Evolutionary conservation across 2,113 vertebrate species (phyloP).

Genomic region (Epinephelus moara): DNA sequence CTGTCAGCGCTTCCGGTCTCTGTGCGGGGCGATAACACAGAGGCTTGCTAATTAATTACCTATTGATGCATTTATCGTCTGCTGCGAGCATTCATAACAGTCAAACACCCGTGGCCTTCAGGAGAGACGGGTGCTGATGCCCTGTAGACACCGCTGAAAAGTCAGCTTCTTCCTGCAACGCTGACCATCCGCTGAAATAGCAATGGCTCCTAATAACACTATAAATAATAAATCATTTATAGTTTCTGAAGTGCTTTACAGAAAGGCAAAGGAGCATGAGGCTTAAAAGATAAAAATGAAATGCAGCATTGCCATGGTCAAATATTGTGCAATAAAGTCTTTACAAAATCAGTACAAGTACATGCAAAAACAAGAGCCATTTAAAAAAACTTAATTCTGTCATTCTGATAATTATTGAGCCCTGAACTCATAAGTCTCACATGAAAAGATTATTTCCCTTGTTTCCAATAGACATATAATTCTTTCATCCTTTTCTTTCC

Average conservation of each 20-base stretch:
- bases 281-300: neutral
- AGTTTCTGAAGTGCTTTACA: slow-evolving; percentile 20
- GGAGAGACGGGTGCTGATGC: neutral
- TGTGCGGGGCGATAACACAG: slow-evolving; percentile 66
- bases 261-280: neutral
- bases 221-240: slow-evolving; percentile 1
- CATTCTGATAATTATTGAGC: neutral
- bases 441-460: neutral
- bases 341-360: neutral
- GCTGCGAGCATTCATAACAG: slow-evolving; percentile 34
- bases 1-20: slow-evolving; percentile 51
- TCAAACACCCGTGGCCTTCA: slow-evolving; percentile 19
- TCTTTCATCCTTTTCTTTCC: neutral
- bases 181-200: slow-evolving; percentile 7
- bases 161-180: slow-evolving; percentile 28
- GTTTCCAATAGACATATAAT: neutral
- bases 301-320: neutral
- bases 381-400: neutral
- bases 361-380: neutral
- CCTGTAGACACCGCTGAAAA: neutral
- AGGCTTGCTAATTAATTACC: slow-evolving; percentile 71
- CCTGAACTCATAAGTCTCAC: neutral
- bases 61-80: slow-evolving; percentile 50
- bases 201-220: neutral
- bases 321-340: no score